Evolutionary conservation across 2,888 invertebrate species (phyloP).

Genomic region (Gasteruption jaculator): DNA sequence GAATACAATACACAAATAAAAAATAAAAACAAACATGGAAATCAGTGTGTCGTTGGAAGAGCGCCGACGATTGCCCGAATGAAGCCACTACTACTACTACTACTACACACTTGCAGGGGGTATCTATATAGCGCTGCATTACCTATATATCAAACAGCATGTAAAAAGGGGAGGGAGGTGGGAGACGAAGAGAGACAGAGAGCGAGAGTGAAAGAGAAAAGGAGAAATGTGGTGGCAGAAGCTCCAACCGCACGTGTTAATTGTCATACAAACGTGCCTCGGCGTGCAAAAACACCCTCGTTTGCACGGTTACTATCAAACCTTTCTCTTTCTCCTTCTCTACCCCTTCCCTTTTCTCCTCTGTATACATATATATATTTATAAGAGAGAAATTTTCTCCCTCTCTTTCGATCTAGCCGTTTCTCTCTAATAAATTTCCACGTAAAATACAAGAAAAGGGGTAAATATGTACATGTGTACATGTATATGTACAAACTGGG

Average conservation of each 20-base stretch:
- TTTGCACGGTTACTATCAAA: background rate
- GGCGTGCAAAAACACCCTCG: constrained; percentile 32
- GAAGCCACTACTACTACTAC: too few relatives aligned
- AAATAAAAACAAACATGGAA: constrained; percentile 4
- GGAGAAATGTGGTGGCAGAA: constrained; percentile 25
- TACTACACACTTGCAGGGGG: too few relatives aligned
- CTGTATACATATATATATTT: too few relatives aligned
- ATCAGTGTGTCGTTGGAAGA: background rate
- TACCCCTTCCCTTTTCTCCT: background rate
- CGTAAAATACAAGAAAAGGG: too few relatives aligned
- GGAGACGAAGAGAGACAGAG: constrained; percentile 12
- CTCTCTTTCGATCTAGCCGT: too few relatives aligned
- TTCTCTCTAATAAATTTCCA: too few relatives aligned
- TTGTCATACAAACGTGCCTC: constrained; percentile 32
- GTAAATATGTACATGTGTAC: constrained; percentile 5
- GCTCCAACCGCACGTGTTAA: constrained; percentile 32
- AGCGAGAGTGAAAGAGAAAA: constrained; percentile 16
- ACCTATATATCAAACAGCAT: too few relatives aligned
- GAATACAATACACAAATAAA: background rate
- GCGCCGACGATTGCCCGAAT: constrained; percentile 1
- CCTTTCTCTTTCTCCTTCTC: background rate
- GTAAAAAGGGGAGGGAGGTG: constrained; percentile 1
- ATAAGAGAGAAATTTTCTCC: too few relatives aligned
- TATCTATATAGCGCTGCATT: too few relatives aligned
- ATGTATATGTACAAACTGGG: constrained; percentile 1